These are phyloP conservation scores for Olivierus martensii DNA, from an alignment of 1,140 invertebrate genomes.

Conservation along the genomic window DNA sequence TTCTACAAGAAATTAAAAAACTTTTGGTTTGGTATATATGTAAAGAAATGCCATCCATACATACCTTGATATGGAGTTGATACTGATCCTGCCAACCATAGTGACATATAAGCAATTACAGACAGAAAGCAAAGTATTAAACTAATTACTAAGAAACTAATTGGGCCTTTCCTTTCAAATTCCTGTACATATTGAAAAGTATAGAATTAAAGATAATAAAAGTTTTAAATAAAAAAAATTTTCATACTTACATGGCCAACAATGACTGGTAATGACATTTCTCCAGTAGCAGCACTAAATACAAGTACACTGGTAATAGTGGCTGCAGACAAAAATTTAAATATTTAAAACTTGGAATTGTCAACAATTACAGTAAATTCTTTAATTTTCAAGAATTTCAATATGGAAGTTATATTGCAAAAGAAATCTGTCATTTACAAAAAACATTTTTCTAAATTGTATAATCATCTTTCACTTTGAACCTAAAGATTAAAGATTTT, in stretches of 20 bases:
- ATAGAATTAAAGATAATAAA: not conserved
- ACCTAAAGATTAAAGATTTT: too few species aligned
- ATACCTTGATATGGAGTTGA: conserved; percentile 30
- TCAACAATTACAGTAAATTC: conserved; percentile 15
- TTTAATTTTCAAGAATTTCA: conserved; percentile 24
- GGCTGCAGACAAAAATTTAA: conserved; percentile 23
- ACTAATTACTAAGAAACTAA: conserved; percentile 30
- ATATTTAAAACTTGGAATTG: not conserved
- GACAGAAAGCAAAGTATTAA: conserved; percentile 27
- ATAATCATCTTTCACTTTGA: too few species aligned
- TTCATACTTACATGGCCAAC: conserved; percentile 32
- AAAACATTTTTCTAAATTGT: not conserved
- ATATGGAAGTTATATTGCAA: not conserved
- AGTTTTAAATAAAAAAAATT: not conserved
- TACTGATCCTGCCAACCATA: conserved; percentile 26
- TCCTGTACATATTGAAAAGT: conserved; percentile 23
- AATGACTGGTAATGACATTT: conserved; percentile 34
- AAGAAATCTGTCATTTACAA: not conserved
- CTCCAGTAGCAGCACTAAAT: conserved; percentile 32
- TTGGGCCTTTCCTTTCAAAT: conserved; percentile 28
- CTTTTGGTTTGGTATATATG: too few species aligned
- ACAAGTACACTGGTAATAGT: conserved; percentile 32
- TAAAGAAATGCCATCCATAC: too few species aligned
- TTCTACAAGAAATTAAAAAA: not conserved
- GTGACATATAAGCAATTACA: conserved; percentile 24